These are phyloP conservation scores for Desmophyllum pertusum DNA, from an alignment of 92 coral and sea anemone species.

Conservation along the genomic window DNA sequence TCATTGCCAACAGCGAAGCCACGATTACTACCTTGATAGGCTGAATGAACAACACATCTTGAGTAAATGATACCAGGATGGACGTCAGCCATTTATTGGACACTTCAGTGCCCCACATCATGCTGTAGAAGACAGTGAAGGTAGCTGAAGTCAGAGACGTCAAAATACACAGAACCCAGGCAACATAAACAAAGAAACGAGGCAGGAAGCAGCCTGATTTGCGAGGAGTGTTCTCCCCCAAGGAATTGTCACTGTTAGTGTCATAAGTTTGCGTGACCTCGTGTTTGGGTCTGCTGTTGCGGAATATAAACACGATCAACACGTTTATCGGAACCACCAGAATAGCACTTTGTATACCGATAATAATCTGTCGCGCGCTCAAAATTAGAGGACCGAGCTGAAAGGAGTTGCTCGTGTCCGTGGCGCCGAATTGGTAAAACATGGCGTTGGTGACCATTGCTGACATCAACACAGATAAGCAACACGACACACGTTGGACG, in stretches of 20 bases:
- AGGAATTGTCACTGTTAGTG: slow-evolving; percentile 30
- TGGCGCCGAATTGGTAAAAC: slow-evolving; percentile 91
- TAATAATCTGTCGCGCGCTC: slow-evolving; percentile 79
- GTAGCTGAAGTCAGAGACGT: slow-evolving; percentile 81
- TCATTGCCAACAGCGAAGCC: slow-evolving; percentile 79
- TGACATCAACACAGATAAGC: slow-evolving; percentile 83
- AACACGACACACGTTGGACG: slow-evolving; percentile 94
- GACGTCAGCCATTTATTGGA: slow-evolving; percentile 96
- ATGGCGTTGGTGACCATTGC: slow-evolving; percentile 96
- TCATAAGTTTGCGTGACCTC: slow-evolving; percentile 47
- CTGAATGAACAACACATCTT: slow-evolving; percentile 89
- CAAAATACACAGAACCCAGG: slow-evolving; percentile 70
- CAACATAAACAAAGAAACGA: slow-evolving; percentile 78
- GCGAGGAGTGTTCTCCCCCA: slow-evolving; percentile 27
- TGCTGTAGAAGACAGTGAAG: slow-evolving; percentile 91
- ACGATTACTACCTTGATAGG: slow-evolving; percentile 89
- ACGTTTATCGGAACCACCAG: slow-evolving; percentile 88
- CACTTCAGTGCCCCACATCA: slow-evolving; percentile 91
- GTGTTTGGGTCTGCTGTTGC: slow-evolving; percentile 65
- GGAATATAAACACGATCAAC: slow-evolving; percentile 82
- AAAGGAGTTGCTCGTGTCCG: slow-evolving; percentile 73
- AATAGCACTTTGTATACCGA: slow-evolving; percentile 89
- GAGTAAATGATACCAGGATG: slow-evolving; percentile 91
- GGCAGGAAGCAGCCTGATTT: slow-evolving; percentile 67
- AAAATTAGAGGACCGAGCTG: slow-evolving; percentile 82